Conservation (phyloP, 2,797 vertebrate genomes). For the Ciconia nigra region DNA sequence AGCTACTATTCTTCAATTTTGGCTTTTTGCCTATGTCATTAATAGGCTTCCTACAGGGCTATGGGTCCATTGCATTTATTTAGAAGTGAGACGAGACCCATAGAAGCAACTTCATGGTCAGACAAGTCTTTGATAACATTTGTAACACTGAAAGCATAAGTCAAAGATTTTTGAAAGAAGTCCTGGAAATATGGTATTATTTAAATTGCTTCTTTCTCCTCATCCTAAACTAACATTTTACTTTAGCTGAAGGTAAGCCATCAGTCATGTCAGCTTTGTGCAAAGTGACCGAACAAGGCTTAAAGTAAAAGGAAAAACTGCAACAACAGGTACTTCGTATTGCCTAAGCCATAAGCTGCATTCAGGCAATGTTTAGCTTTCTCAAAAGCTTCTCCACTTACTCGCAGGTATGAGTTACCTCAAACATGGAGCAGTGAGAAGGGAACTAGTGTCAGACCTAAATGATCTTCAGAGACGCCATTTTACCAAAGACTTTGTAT, state of each 20-base stretch:
- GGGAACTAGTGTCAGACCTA: background rate
- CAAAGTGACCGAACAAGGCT: background rate
- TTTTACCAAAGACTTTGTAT: background rate
- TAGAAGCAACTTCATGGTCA: background rate
- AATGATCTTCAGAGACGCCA: background rate
- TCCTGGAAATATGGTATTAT: background rate
- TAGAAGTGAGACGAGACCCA: background rate
- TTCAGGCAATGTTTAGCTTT: background rate
- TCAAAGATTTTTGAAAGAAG: background rate
- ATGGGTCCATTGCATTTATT: background rate
- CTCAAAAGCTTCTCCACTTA: background rate
- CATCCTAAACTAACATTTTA: background rate
- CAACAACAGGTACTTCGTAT: background rate
- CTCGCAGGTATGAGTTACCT: background rate
- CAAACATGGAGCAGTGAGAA: background rate
- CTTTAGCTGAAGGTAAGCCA: background rate
- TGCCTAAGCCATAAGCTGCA: background rate
- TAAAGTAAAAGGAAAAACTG: background rate
- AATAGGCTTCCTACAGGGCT: background rate
- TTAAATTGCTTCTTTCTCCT: background rate
- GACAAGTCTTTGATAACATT: background rate
- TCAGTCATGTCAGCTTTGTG: background rate
- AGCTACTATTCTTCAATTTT: background rate
- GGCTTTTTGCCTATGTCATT: background rate
- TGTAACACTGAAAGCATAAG: background rate